phyloP scores from a whole-genome alignment of 2,888 invertebrate genomes.

The Marronus borbonicus region DNA sequence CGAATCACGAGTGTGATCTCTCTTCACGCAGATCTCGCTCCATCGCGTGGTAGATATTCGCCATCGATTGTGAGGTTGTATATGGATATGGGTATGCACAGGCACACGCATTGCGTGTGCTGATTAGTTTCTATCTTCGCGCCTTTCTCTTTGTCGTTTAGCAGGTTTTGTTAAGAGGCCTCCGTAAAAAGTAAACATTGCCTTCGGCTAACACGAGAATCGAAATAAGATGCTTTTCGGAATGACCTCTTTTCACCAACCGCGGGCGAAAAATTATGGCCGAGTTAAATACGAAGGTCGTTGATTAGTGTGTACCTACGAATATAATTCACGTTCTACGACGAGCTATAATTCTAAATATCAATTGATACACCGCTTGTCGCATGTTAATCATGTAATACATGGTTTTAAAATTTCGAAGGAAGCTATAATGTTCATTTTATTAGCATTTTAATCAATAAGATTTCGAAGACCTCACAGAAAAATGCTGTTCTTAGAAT shows the following conservation, averaged over 20 bases:
- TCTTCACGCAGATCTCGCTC: slow-evolving; percentile 27
- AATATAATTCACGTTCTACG: neutral
- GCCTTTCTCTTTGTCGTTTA: slow-evolving; percentile 32
- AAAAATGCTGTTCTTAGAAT: too few species aligned
- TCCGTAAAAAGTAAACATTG: slow-evolving; percentile 31
- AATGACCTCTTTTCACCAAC: slow-evolving; percentile 18
- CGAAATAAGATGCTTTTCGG: neutral
- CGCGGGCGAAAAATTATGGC: neutral
- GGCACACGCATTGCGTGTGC: slow-evolving; percentile 20
- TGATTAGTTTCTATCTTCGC: slow-evolving; percentile 37
- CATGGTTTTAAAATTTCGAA: too few species aligned
- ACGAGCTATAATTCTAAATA: too few species aligned
- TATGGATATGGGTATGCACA: neutral
- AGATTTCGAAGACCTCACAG: too few species aligned
- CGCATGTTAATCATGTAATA: too few species aligned
- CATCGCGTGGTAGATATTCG: slow-evolving; percentile 14
- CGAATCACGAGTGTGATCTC: neutral
- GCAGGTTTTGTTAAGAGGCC: slow-evolving; percentile 24
- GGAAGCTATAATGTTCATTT: too few species aligned
- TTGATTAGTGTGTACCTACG: neutral
- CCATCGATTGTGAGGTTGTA: neutral
- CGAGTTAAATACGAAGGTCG: neutral
- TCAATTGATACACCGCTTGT: too few species aligned
- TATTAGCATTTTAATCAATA: too few species aligned
- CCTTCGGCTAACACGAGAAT: slow-evolving; percentile 11